phyloP scores from a whole-genome alignment of 2,888 invertebrate genomes.

The Acanthosepion lycidas region DNA sequence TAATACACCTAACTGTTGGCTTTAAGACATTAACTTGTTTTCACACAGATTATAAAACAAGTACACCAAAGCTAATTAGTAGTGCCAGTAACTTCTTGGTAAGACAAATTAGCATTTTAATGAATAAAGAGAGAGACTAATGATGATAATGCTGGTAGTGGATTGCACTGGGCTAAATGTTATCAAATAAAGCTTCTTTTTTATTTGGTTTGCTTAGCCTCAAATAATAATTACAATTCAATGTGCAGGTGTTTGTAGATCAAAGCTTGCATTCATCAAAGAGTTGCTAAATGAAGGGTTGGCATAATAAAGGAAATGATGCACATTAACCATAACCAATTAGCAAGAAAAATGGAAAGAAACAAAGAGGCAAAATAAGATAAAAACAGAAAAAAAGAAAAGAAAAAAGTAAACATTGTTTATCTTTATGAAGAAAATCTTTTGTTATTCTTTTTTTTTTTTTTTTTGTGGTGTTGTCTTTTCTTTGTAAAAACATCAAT shows the following conservation, averaged over 20 bases:
- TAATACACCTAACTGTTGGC: background rate
- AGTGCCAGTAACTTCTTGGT: background rate
- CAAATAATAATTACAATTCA: background rate
- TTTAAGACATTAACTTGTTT: too few species aligned
- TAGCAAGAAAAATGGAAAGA: background rate
- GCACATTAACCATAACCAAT: background rate
- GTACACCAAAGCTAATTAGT: background rate
- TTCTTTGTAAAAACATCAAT: too few species aligned
- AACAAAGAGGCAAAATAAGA: too few species aligned
- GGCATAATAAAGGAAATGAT: background rate
- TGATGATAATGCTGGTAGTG: background rate
- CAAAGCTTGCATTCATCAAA: background rate
- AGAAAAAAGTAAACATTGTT: too few species aligned
- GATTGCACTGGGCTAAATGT: background rate
- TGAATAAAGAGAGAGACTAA: too few species aligned
- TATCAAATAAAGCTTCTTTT: background rate
- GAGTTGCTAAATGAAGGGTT: background rate
- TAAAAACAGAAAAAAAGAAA: too few species aligned
- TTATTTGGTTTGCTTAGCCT: too few species aligned
- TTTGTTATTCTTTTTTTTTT: too few species aligned
- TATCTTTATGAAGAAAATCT: too few species aligned
- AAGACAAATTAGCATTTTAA: background rate
- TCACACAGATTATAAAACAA: background rate
- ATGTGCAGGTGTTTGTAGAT: background rate
- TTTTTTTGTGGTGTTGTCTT: too few species aligned